phyloP scores from a whole-genome alignment of 2,888 invertebrate genomes.

The Caenorhabditis sp. region DNA sequence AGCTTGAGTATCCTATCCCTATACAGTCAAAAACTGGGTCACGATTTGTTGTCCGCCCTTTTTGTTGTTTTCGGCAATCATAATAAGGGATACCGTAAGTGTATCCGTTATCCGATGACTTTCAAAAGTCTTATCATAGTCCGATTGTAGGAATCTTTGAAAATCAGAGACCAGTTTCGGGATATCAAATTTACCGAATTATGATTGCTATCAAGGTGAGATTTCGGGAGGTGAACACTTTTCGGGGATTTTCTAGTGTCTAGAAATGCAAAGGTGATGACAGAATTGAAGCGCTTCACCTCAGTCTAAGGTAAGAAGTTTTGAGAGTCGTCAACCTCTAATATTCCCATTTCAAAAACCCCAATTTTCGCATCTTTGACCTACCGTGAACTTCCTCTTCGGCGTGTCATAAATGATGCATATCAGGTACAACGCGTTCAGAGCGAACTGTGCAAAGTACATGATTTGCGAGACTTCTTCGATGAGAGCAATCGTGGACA shows the following conservation, averaged over 20 bases:
- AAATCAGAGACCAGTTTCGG: constrained; percentile 20
- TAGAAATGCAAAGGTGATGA: too few relatives aligned
- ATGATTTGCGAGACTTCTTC: constrained; percentile 79
- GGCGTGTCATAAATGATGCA: constrained; percentile 80
- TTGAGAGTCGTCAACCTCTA: too few relatives aligned
- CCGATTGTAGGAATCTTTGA: constrained; percentile 8
- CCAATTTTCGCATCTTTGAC: background rate
- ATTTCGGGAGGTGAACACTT: too few relatives aligned
- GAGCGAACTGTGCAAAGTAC: constrained; percentile 81
- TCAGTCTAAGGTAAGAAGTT: too few relatives aligned
- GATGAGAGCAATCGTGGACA: constrained; percentile 43
- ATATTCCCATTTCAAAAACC: too few relatives aligned
- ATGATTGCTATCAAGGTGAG: too few relatives aligned
- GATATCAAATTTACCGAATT: background rate
- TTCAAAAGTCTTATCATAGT: background rate
- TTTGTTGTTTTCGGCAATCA: background rate
- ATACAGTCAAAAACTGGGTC: background rate
- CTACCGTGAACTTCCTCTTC: constrained; percentile 64
- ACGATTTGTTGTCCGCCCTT: background rate
- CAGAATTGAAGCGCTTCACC: too few relatives aligned
- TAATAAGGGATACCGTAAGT: background rate
- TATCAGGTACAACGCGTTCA: constrained; percentile 80
- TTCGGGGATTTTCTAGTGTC: too few relatives aligned
- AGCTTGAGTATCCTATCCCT: background rate
- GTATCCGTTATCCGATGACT: background rate